Evolutionary conservation across 2,113 vertebrate species (phyloP).

Genomic region (Plotosus lineatus): DNA sequence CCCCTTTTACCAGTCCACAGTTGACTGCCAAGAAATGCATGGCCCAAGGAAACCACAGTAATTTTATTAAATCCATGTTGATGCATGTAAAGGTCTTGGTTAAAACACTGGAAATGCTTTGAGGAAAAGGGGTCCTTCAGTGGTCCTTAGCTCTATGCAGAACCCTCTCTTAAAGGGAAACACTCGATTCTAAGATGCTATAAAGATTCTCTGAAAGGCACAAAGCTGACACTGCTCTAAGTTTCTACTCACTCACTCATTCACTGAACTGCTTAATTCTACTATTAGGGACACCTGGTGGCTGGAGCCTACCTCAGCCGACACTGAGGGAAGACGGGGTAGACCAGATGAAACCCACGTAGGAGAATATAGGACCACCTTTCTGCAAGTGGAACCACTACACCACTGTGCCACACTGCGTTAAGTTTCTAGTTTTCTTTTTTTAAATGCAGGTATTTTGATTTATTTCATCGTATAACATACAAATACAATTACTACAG

Average conservation of each 20-base stretch:
- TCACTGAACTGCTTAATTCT: too few relatives aligned
- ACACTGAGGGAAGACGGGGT: too few relatives aligned
- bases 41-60: conserved; percentile 5
- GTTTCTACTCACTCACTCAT: too few relatives aligned
- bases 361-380: too few relatives aligned
- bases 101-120: conserved; percentile 10
- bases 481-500: background rate
- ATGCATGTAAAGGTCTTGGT: conserved; percentile 21
- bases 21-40: conserved; percentile 28
- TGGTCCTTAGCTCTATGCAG: background rate
- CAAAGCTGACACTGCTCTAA: background rate
- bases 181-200: background rate
- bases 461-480: conserved; percentile 5
- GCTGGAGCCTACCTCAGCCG: too few relatives aligned
- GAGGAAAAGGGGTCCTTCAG: background rate
- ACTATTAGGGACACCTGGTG: too few relatives aligned
- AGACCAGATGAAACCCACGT: too few relatives aligned
- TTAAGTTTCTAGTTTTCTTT: background rate
- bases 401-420: too few relatives aligned
- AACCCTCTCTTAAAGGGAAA: background rate
- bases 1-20: conserved; percentile 9
- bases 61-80: conserved; percentile 37
- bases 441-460: background rate
- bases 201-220: background rate
- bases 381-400: too few relatives aligned